Percentiles rank a stretch among this genome's conserved stretches.
These are phyloP conservation scores for Petrolisthes cinctipes DNA, from an alignment of 2,888 invertebrate genomes.

Conservation along the genomic window DNA sequence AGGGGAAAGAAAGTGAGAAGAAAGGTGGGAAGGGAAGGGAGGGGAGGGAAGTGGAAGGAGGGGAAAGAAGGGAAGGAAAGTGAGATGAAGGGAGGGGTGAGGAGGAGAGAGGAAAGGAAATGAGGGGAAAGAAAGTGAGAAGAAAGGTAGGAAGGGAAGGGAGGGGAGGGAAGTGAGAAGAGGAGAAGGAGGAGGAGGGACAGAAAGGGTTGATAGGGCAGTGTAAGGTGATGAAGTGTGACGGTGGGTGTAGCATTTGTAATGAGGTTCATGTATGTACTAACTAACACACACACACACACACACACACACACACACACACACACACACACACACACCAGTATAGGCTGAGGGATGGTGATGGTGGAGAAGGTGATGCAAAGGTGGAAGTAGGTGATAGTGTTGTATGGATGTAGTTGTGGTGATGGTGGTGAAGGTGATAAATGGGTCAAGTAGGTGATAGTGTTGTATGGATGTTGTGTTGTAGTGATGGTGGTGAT, in stretches of 20 bases:
- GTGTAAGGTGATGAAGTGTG: background rate
- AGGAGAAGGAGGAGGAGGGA: background rate
- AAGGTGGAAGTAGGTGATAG: background rate
- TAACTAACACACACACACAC: background rate
- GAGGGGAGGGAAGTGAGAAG: background rate
- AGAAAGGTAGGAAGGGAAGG: background rate
- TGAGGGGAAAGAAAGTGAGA: background rate
- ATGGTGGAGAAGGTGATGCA: background rate
- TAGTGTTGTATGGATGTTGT: background rate
- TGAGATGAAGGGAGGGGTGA: background rate
- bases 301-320: too few relatives aligned
- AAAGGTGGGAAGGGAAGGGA: background rate
- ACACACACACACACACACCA: too few relatives aligned
- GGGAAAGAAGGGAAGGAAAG: background rate
- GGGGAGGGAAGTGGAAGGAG: too few relatives aligned
- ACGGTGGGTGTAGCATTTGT: background rate
- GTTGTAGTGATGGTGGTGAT: background rate
- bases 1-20: background rate
- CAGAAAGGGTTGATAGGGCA: background rate
- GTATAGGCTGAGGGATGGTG: background rate
- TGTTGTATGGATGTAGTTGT: background rate
- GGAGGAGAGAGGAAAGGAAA: background rate
- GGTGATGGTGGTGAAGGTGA: background rate
- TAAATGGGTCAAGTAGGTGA: background rate
- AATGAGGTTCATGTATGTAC: background rate